Evolutionary conservation across 2,888 invertebrate species (phyloP), one percentile per base, ranked within the genome.

Genomic region (Lithophane leautieri): DNA sequence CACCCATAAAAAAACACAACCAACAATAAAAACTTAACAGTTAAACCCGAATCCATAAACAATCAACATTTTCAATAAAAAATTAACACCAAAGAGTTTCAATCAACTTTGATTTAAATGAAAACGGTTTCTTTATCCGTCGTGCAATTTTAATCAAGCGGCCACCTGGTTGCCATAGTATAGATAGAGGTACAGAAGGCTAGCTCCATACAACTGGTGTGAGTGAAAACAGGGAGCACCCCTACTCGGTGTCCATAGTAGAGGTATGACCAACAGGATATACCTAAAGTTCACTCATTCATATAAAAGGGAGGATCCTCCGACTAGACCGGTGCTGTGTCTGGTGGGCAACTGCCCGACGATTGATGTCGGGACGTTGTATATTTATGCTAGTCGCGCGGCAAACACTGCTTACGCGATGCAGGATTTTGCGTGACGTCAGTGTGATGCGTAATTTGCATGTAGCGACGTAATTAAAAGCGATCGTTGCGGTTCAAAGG

Each of bases 121-220:
- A 76, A 76, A 86, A 73, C 61, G 69, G 63, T 86, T 84, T 82
- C 79, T 79, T 88, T 60, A 79, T 78, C 74, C 87, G 34, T 81
- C 72, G 80, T 88, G 69, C 76, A 86, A 88, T 88, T 86, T 86
- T 87, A 88, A 88, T 87, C 80, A 88, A 84, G 73, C 34, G 50
- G 34, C 73, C 74, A 85, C 86, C 83, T 83, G 86, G 66, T 70
- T n/a, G 11, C 52, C 25, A n/a, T 14, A 0, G 7, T n/a, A 40
- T 34, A 42, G 12, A 40, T 44, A 42, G 0, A 44, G 14, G 0
- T 11, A 25, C 76, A 80, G 73, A 76, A 80, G 44, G 22, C 14
- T 14, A 0, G 11, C 4, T 71, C 1, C 0, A 7, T 3, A 44
- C 1, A 44, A 25, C 2, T n/a, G n/a, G n/a, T n/a, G n/a, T n/a